A percentile compares a stretch with the other conserved stretches of the same genome.
phyloP scores from a whole-genome alignment of 2,888 invertebrate species.

The Tachina lurida region DNA sequence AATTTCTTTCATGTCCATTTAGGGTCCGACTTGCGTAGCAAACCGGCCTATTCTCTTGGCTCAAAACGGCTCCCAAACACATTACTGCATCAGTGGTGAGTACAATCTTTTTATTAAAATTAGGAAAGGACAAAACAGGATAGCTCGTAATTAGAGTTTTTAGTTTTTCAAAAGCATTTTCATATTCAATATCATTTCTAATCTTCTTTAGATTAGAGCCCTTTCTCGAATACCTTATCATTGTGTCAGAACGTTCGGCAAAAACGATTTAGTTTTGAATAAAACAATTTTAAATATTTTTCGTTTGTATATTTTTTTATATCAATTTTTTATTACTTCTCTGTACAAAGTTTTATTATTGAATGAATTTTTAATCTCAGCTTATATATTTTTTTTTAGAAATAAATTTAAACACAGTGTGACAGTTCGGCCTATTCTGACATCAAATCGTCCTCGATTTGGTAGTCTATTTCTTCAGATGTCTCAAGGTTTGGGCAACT shows the following conservation, averaged over 20 bases:
- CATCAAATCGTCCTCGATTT: conserved; percentile 18
- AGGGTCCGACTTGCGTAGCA: neutral
- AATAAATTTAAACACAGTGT: neutral
- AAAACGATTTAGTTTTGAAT: no score
- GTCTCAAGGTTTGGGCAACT: neutral
- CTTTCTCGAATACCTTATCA: neutral
- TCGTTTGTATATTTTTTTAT: no score
- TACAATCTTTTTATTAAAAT: neutral
- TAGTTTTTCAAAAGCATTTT: neutral
- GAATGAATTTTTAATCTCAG: no score
- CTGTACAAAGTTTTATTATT: no score
- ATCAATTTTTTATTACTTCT: no score
- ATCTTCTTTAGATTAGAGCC: neutral
- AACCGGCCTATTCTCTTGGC: neutral
- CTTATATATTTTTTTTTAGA: no score
- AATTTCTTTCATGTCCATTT: no score
- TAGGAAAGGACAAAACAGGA: neutral
- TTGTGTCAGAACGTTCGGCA: no score
- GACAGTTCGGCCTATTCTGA: conserved; percentile 16
- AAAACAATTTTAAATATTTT: no score
- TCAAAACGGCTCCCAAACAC: neutral
- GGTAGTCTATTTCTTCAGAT: conserved; percentile 2
- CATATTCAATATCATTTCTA: neutral
- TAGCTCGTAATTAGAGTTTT: neutral
- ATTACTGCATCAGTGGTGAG: neutral